Base-by-base conservation (phyloP, 2,888 invertebrate genomes). In the Corythucha ciliata region DNA sequence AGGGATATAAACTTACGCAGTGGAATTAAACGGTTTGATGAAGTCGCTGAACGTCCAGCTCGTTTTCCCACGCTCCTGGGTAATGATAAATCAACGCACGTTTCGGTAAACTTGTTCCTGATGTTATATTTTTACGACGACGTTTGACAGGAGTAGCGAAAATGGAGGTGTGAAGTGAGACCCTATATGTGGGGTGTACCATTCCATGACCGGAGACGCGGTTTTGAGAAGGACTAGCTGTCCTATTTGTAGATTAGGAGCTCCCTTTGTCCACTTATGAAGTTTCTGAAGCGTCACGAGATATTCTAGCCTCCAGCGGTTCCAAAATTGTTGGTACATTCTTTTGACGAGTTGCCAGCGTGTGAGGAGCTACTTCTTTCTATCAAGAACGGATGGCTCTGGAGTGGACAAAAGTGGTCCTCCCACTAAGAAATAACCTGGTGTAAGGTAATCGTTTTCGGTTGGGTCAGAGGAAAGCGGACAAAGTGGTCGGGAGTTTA, bases 401-500 rank as follows among this genome's bases (percentile, higher is more conserved):
- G 64, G 63, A 0, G 63, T 39, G 1, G 48, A 41, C 3, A 27
- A 49, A 0, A 61, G 49, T 5, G 64, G 41, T 21, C 29, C 20
- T 8, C 61, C 63, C 14, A 64, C 56, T 1, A 67, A 52, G 49
- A 65, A 63, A 57, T 66, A 64, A 20, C 60, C 64, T 10, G 65
- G 66, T 1, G 64, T 64, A 3, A 66, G 48, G 3, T 59, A 57
- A 18, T 59, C 51, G 1, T 33, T 48, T 34, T 55, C 61, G 12
- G 51, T 37, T 1, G 60, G 57, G 53, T 61, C 61, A 1, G 55
- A 34, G 2, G 63, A 61, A 2, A 64, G 32, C 6, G 60, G 54
- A 21, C 56, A 57, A 0, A 65, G 14, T 3, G 65, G 64, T 25
- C 65, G 24, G 4, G 62, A 65, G 46, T 65, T 65, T 10, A 64